A percentile compares a stretch with the other conserved stretches of the same genome.
Conservation (phyloP, 2,797 vertebrate genomes). For the Artibeus jamaicensis region DNA sequence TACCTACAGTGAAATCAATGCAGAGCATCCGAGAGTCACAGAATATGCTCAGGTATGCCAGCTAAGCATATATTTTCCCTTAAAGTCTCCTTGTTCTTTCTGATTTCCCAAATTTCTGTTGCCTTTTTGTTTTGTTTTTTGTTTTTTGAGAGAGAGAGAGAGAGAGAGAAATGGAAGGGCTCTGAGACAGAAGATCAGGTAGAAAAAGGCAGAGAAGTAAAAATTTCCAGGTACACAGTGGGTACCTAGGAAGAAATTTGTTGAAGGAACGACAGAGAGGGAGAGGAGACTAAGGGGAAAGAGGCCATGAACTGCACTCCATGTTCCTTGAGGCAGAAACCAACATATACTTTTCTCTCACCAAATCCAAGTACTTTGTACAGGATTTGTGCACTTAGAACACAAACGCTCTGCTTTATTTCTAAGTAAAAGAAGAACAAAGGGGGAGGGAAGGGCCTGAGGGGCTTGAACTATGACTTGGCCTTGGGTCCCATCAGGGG, state of each 20-base stretch:
- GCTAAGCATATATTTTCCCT: not conserved
- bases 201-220: not conserved
- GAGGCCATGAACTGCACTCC: not conserved
- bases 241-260: not conserved
- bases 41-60: not conserved
- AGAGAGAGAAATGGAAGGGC: not conserved
- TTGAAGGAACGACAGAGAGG: not conserved
- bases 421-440: not conserved
- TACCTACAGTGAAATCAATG: not conserved
- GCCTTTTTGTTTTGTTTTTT: not conserved
- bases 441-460: not conserved
- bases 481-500: not conserved
- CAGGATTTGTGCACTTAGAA: not conserved
- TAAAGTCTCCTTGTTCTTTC: not conserved
- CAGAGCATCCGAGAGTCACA: not conserved
- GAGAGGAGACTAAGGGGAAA: not conserved
- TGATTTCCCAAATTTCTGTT: not conserved
- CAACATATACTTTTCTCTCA: not conserved
- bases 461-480: not conserved
- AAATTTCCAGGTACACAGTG: not conserved
- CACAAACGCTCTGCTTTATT: not conserved
- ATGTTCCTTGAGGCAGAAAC: not conserved
- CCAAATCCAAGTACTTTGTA: not conserved
- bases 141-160: no score
- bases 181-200: not conserved